Evolutionary conservation across 2,888 invertebrate genomes (phyloP), one percentile per base, ranked within the genome.

Genomic region (Polyommatus iphigenia): DNA sequence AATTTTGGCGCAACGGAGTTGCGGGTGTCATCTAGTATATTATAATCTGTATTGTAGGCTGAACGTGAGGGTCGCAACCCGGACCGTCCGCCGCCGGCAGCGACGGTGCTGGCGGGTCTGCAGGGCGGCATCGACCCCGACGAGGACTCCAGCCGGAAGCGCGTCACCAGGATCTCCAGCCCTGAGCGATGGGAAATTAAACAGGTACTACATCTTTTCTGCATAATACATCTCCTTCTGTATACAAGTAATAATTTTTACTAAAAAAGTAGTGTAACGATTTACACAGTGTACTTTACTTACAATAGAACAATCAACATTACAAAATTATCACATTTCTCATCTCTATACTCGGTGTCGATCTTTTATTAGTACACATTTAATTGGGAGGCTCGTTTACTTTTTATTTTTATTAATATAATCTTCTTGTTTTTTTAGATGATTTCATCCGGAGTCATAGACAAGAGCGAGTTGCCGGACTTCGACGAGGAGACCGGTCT

Each of bases 131-230:
- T 95, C 67, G 97, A 96, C 80, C 97, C 97, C 20, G 97, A 97
- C 80, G 98, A 98, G 84, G 97, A 97, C 85, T 96, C 96, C 82
- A 96, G 97, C 54, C 94, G 97, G 32, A 98, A 98, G 88, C 95
- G 98, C 24, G 98, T 98, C 77, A 98, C 98, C 54, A 95, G 99
- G 80, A 97, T 99, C 80, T 99, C 99, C 0, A 99, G 99, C 76
- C 99, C 99, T 0, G 99, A 99, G 89, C 95, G 97, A 77, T 99
- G 99, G 99, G 99, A 99, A 93, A 97, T 99, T 81, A 98, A 99
- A 87, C 99, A 99, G 93, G 96, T 95, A 87, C 29, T 18, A 24
- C 77, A 29, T 57, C 13, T 10, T n/a, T 41, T 62, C 67, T 46
- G 2, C 7, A 41, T 41, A 6, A 32, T 32, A 24, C 24, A 24